phyloP scores from a whole-genome alignment of 2,113 vertebrate genomes.

The Cepphus grylle region DNA sequence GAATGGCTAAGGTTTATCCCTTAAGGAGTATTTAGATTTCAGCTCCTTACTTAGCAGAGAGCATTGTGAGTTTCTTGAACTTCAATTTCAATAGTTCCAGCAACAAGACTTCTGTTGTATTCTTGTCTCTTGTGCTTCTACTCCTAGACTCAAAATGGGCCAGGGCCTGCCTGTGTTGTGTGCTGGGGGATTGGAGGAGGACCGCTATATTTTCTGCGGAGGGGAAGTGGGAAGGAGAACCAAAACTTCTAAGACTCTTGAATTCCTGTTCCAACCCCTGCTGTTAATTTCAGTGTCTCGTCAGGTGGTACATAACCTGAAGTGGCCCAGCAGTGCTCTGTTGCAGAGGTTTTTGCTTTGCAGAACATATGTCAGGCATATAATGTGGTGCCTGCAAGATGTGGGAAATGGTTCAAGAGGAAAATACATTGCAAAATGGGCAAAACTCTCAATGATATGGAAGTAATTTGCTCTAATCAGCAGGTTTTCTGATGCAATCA shows the following conservation, averaged over 20 bases:
- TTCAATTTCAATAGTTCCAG: neutral
- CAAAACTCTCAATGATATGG: neutral
- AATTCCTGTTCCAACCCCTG: neutral
- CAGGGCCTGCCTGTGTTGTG: neutral
- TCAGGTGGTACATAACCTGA: neutral
- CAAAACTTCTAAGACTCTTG: neutral
- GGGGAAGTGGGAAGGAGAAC: neutral
- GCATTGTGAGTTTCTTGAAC: neutral
- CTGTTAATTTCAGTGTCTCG: neutral
- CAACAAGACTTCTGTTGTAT: neutral
- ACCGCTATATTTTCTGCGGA: neutral
- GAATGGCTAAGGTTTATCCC: neutral
- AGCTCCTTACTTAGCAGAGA: neutral
- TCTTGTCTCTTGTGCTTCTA: neutral
- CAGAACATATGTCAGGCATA: accelerated
- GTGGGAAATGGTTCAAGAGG: neutral
- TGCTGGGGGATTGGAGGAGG: neutral
- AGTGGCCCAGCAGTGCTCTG: neutral
- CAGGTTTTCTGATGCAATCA: slow-evolving; percentile 1
- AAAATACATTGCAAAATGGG: neutral
- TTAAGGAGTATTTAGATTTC: neutral
- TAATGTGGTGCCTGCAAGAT: neutral
- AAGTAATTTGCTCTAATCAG: slow-evolving; percentile 22
- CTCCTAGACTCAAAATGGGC: neutral
- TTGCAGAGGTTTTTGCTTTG: neutral